phyloP scores from a whole-genome alignment of 2,113 vertebrate genomes.

The Indri indri region DNA sequence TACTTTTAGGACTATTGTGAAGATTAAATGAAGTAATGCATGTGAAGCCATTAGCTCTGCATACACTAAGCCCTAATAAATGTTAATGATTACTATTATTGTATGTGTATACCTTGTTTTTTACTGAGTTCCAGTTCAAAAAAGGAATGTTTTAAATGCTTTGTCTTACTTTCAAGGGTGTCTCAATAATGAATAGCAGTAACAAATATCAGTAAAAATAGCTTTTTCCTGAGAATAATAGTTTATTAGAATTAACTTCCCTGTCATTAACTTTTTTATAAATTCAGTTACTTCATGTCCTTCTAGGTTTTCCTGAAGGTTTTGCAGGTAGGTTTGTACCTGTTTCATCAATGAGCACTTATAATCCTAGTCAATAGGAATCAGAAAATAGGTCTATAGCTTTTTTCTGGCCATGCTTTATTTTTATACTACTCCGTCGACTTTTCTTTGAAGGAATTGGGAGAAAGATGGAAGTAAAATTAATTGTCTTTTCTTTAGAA shows the following conservation, averaged over 20 bases:
- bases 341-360: not conserved
- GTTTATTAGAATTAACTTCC: not conserved
- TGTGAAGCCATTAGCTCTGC: not conserved
- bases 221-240: not conserved
- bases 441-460: not conserved
- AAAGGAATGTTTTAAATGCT: not conserved
- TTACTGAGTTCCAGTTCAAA: not conserved
- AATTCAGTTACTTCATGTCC: not conserved
- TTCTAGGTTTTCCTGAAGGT: not conserved
- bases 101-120: not conserved
- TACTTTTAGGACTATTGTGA: not conserved
- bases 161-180: not conserved
- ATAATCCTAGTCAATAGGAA: not conserved
- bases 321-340: not conserved
- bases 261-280: not conserved
- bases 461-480: conserved; percentile 23
- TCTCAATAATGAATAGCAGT: not conserved
- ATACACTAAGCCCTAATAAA: not conserved
- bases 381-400: not conserved
- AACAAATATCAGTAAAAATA: conserved; percentile 19
- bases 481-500: not conserved
- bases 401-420: not conserved
- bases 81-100: not conserved
- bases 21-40: not conserved
- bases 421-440: not conserved